Base-by-base conservation (phyloP, 1,140 invertebrate genomes). In the Neodiprion pinetum region DNA sequence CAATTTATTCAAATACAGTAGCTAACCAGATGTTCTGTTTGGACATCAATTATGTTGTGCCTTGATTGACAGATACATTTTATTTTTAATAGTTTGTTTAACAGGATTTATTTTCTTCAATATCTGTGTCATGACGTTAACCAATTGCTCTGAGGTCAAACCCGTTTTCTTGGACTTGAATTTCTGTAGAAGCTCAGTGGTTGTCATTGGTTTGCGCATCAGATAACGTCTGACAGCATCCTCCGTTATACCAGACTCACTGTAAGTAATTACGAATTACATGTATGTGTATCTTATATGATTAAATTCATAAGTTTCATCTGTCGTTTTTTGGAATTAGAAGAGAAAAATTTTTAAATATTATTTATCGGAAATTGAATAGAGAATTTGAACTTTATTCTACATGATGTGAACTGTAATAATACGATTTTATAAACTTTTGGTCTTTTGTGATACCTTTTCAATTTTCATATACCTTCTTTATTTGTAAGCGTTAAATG, bases 121-220 rank as follows among this genome's bases (percentile, higher is more conserved):
- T 75, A 99, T 96, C 83, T 97, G 95, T 28, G 96, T 97, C 92
- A 99, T 98, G 21, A 95, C 94, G 78, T 95, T 95, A 3, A 98
- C 96, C 75, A 99, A 90, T 74, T 98, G 94, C 76, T 98, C 96
- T 71, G 94, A 95, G 21, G 92, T 94, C 48, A 98, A 90, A 11
- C 96, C 96, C n/a, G 95, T 96, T 80, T 97, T 96, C 85, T 98
- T 98, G 23, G 95, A 95, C 85, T 97, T 98, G 88, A 99, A 98
- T 88, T 99, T 99, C 67, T 97, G 95, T 8, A 99, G 85, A 14
- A 99, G 87, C 84, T 99, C 97, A 1, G 96, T 98, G 0, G 97
- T 95, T 1, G 97, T 99, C 94, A 99, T 98, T 2, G 97, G 97
- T 84, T 99, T 99, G 0, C 98, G 91, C 81, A 95, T 95, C 17